Evolutionary conservation across 2,888 invertebrate genomes (phyloP).

Genomic region (Drosophila robusta): DNA sequence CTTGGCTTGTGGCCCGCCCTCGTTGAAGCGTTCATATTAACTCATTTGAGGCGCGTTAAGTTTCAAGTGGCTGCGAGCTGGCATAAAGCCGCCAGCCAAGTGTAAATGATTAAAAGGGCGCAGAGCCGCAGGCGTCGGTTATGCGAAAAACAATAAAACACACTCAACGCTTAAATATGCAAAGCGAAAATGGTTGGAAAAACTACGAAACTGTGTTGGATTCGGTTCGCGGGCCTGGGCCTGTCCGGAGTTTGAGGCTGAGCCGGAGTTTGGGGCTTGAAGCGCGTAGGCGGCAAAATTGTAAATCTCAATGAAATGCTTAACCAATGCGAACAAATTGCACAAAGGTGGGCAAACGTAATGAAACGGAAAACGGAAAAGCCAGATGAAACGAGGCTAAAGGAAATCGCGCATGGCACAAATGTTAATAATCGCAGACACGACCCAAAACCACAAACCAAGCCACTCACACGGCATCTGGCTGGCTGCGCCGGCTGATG

Average conservation of each 20-base stretch:
- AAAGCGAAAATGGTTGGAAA: slow-evolving; percentile 17
- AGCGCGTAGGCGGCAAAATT: slow-evolving; percentile 18
- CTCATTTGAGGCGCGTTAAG: slow-evolving; percentile 60
- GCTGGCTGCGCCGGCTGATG: not conserved
- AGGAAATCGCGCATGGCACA: slow-evolving; percentile 54
- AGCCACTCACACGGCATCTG: not conserved
- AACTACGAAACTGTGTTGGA: not conserved
- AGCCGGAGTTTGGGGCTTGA: not conserved
- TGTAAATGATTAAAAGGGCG: slow-evolving; percentile 67
- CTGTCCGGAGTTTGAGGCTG: too few relatives aligned
- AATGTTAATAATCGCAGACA: slow-evolving; percentile 68
- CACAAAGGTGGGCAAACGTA: slow-evolving; percentile 55
- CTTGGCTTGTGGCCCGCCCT: not conserved
- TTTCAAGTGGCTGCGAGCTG: slow-evolving; percentile 55
- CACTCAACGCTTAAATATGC: slow-evolving; percentile 35
- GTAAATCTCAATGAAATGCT: slow-evolving; percentile 44
- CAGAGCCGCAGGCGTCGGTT: slow-evolving; percentile 2
- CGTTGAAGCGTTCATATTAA: slow-evolving; percentile 55
- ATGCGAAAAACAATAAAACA: slow-evolving; percentile 54
- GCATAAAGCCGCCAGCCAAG: slow-evolving; percentile 48
- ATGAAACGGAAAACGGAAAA: slow-evolving; percentile 68
- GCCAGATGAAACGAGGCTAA: slow-evolving; percentile 39
- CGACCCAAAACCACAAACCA: not conserved
- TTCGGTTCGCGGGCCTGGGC: too few relatives aligned
- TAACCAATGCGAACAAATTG: slow-evolving; percentile 33